Evolutionary conservation across 1,140 invertebrate genomes (phyloP), one percentile per base, ranked within the genome.

Genomic region (Sitophilus oryzae): DNA sequence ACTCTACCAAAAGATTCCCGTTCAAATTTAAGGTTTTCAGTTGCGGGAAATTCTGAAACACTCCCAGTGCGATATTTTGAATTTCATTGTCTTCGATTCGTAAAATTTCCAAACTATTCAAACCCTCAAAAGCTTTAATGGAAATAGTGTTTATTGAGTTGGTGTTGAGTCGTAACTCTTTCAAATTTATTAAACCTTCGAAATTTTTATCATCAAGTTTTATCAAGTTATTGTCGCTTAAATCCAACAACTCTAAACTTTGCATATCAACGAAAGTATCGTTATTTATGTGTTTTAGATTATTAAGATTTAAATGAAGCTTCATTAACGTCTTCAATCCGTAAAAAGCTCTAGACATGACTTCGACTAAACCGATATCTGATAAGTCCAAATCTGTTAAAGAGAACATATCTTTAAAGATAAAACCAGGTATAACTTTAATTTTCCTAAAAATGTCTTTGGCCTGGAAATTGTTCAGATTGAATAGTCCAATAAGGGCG

Each of bases 401-500:
- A 8, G 4, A 11, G 11, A 40, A n/a, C 19, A 54, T 41, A 19
- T 46, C 19, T 10, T 41, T 25, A 25, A 54, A 47, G 1, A 30
- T 41, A 8, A 21, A 20, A 25, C 36, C 25, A 20, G 23, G 3
- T 1, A 54, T 14, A 15, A 5, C 34, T 14, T 15, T 4, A 10
- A 5, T 30, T 14, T 34, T 19, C 19, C 14, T 11, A 30, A 54
- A 54, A 4, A 47, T 20, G 18, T 34, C 30, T 40, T 18, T 11
- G 22, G 21, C 8, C 2, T 47, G 22, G 2, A 54, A 34, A 1
- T 10, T 19, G 30, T 19, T 3, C 18, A 54, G 6, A 10, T 8
- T 18, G 20, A 54, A 54, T 41, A 54, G 25, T 2, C 52, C 44
- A 15, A 34, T n/a, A 18, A 54, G n/a, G 5, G 52, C 52, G 10